Conservation (phyloP, 2,888 invertebrate genomes). For the Caenorhabditis angaria region DNA sequence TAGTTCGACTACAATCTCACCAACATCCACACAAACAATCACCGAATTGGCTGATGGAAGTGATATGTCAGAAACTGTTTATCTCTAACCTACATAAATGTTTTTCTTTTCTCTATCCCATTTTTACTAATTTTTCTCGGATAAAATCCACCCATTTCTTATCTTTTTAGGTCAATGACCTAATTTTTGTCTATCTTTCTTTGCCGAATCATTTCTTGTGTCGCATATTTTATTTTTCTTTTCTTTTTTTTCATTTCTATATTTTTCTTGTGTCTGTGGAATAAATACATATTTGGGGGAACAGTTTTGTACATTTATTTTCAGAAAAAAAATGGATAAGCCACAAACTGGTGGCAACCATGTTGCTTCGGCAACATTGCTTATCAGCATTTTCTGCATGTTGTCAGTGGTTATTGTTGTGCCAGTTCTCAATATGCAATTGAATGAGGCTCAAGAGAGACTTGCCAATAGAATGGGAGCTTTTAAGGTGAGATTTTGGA, state of each 20-base stretch:
- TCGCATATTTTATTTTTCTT: neutral
- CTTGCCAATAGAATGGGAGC: constrained; percentile 67
- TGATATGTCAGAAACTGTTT: constrained; percentile 34
- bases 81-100: constrained; percentile 18
- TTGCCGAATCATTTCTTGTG: constrained; percentile 11
- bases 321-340: constrained; percentile 30
- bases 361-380: constrained; percentile 44
- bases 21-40: neutral
- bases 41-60: neutral
- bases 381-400: constrained; percentile 61
- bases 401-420: constrained; percentile 56
- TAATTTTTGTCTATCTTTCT: constrained; percentile 17
- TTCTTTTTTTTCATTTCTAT: constrained; percentile 8
- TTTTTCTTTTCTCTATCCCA: constrained; percentile 12
- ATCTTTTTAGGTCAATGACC: constrained; percentile 25
- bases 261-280: constrained; percentile 3
- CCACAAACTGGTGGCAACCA: constrained; percentile 23
- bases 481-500: constrained; percentile 68
- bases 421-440: constrained; percentile 58
- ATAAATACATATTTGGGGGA: neutral
- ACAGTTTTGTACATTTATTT: neutral
- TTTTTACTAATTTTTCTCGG: constrained; percentile 42
- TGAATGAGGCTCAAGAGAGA: constrained; percentile 63
- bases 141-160: constrained; percentile 7
- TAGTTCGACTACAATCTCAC: neutral